phyloP scores from a whole-genome alignment of 1,140 invertebrate species.

The Sycophaga agraensis region DNA sequence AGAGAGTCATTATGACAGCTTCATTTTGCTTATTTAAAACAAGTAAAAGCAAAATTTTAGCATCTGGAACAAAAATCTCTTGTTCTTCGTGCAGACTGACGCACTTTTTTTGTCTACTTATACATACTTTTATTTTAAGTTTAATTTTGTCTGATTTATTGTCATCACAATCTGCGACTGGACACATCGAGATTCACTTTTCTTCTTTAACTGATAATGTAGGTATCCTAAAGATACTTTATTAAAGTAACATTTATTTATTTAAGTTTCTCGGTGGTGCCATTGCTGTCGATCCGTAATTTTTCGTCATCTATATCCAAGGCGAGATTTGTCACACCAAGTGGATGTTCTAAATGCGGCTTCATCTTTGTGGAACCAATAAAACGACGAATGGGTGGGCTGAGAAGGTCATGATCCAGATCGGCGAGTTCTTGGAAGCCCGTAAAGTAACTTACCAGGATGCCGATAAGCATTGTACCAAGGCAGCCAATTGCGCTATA shows the following conservation, averaged over 20 bases:
- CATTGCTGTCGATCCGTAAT: conserved; percentile 10
- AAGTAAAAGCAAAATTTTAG: too few species aligned
- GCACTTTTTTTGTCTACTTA: too few species aligned
- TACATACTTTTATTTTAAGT: too few species aligned
- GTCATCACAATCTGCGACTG: too few species aligned
- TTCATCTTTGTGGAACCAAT: conserved; percentile 39
- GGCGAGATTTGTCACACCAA: conserved; percentile 51
- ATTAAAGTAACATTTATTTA: neutral
- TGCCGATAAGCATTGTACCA: conserved; percentile 70
- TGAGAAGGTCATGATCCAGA: conserved; percentile 59
- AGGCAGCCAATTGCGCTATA: conserved; percentile 76
- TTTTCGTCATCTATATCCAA: conserved; percentile 53
- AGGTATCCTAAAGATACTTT: too few species aligned
- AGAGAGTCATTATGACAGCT: too few species aligned
- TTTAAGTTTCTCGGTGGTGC: conserved; percentile 15
- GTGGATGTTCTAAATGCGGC: conserved; percentile 20
- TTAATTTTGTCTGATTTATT: too few species aligned
- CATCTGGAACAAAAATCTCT: too few species aligned
- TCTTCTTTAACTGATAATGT: too few species aligned
- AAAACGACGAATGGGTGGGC: conserved; percentile 55
- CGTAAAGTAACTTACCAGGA: conserved; percentile 71
- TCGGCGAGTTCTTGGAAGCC: conserved; percentile 60
- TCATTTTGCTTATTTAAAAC: too few species aligned
- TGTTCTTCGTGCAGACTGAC: too few species aligned
- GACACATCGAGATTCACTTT: too few species aligned